Base-by-base conservation (phyloP, 2,113 vertebrate genomes). In the Chinchilla lanigera region DNA sequence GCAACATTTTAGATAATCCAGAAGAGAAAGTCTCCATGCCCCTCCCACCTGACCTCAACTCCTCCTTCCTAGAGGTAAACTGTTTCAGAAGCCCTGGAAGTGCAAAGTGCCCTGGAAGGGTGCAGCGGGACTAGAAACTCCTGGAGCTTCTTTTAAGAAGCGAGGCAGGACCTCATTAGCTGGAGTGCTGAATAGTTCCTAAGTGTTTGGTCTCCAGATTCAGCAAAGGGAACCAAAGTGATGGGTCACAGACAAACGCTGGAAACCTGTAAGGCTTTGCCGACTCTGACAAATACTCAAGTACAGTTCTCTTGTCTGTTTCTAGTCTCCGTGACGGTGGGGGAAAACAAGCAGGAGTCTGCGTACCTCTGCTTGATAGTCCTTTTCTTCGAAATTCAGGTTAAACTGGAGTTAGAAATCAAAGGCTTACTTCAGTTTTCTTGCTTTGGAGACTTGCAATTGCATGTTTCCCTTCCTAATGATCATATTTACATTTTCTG, bases 231-330 rank as follows among this genome's bases (percentile, higher is more conserved):
- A 26, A 33, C 13, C 89, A 69, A 33, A 84, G 7, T 77, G 50
- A 94, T 33, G 38, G 69, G 28, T 69, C 71, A 63, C 60, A 86
- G 81, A 58, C 44, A 69, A 65, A 92, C 41, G 54, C 38, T 91
- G 17, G 38, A 83, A 56, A 89, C 24, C 30, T 84, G 10, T 47
- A 60, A 91, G 41, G 35, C 50, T 82, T 86, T 87, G 41, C 35
- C 84, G 63, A 75, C 54, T 67, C 84, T 73, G 61, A 82, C 38
- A 89, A 95, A 60, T 3, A 65, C 63, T 54, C 84, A 92, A 20
- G n/a, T 84, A 90, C 86, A 14, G 38, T 52, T 94, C 24, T 95
- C 7, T 7, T 14, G 6, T 97, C 65, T 97, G 56, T 95, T 80
- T 98, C 78, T 89, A 86, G 85, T 24, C 16, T 75, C 24, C 84